These are phyloP conservation scores for Gymnoscopelus braueri DNA, from an alignment of 2,797 vertebrate genomes.

Conservation along the genomic window DNA sequence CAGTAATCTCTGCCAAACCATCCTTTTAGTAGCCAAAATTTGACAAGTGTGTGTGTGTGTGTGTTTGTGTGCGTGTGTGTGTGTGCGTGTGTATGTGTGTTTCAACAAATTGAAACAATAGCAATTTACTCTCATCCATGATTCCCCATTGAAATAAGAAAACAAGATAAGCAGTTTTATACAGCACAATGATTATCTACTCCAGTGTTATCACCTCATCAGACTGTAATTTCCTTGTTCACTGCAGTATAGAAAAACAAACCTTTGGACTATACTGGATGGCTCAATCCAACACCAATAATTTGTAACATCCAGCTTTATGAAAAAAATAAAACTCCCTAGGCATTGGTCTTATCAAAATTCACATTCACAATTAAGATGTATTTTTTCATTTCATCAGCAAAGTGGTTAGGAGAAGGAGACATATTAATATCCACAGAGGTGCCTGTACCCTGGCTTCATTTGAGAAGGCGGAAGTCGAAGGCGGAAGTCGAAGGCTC, in stretches of 20 bases:
- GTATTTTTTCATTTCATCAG: slow-evolving; percentile 28
- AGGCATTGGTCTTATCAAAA: not conserved
- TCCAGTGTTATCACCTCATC: slow-evolving; percentile 21
- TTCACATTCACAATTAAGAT: not conserved
- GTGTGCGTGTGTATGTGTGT: not conserved
- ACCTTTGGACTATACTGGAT: slow-evolving; percentile 8
- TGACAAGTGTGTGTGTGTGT: not conserved
- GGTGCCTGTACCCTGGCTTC: slow-evolving; percentile 6
- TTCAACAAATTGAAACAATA: not conserved
- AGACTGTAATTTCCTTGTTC: slow-evolving; percentile 25
- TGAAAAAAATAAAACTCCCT: slow-evolving; percentile 20
- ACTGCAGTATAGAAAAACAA: slow-evolving; percentile 3
- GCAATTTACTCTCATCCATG: not conserved
- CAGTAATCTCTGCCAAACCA: too few relatives aligned
- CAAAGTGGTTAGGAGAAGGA: slow-evolving; percentile 32
- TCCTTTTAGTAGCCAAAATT: too few relatives aligned
- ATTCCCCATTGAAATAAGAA: slow-evolving; percentile 21
- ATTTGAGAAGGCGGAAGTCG: too few relatives aligned
- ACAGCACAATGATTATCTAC: slow-evolving; percentile 16
- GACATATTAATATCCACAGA: slow-evolving; percentile 8
- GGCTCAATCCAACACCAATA: slow-evolving; percentile 7
- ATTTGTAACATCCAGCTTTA: not conserved
- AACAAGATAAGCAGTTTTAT: slow-evolving; percentile 9
- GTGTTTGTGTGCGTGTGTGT: not conserved
- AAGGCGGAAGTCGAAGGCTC: too few relatives aligned